Percentiles rank a stretch among this genome's conserved stretches.
Conservation (phyloP, 2,888 invertebrate species). For the Sinelater perroti region DNA sequence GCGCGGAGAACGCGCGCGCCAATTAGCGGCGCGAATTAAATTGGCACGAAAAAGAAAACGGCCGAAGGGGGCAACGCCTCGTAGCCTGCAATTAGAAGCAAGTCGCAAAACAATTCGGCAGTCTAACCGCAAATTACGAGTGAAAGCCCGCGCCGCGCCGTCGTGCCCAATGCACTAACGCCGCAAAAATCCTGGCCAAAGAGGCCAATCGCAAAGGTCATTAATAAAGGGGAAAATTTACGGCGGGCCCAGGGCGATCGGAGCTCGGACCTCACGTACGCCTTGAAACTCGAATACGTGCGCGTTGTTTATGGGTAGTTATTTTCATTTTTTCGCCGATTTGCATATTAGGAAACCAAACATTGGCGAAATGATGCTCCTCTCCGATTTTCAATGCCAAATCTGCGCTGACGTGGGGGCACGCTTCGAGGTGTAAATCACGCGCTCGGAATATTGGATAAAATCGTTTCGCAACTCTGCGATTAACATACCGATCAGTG, state of each 20-base stretch:
- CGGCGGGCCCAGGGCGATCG: not conserved
- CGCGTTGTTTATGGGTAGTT: conserved; percentile 9
- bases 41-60: conserved; percentile 30
- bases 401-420: too few relatives aligned
- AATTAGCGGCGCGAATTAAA: conserved; percentile 23
- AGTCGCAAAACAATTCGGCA: conserved; percentile 36
- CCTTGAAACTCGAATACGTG: too few relatives aligned
- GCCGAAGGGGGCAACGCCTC: conserved; percentile 28
- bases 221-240: conserved; percentile 14
- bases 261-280: conserved; percentile 13
- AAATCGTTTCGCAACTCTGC: conserved; percentile 9
- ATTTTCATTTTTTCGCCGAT: conserved; percentile 13
- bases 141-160: conserved; percentile 20
- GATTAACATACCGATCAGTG: conserved; percentile 3
- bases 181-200: conserved; percentile 12
- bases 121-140: conserved; percentile 33
- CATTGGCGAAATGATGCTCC: conserved; percentile 1
- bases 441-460: not conserved
- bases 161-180: conserved; percentile 2
- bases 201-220: conserved; percentile 12
- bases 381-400: conserved; percentile 14
- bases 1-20: too few relatives aligned
- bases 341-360: conserved; percentile 19
- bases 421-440: too few relatives aligned
- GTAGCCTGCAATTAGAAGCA: conserved; percentile 32